Base-by-base conservation (phyloP, 2,888 invertebrate species). In the Hydraecia micacea region DNA sequence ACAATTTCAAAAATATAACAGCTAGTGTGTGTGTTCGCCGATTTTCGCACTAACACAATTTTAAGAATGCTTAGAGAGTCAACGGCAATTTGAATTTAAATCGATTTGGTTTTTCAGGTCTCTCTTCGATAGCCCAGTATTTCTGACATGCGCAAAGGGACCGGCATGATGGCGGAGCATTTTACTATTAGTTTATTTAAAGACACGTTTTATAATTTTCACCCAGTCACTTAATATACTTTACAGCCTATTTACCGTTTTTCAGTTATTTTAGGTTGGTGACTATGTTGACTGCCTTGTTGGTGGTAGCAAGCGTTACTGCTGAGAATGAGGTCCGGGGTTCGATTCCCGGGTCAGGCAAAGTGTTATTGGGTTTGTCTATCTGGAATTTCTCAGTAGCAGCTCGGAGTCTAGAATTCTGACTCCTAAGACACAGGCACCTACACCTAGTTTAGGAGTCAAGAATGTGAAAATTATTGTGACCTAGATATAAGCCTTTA, bases 41-140 rank as follows among this genome's bases (percentile, higher is more conserved):
- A 65, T 77, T 86, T 80, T 46, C 39, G 70, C 65, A 88, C 87
- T 87, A 86, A 86, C 85, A 75, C 36, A 49, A 70, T 58, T 75
- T 72, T 65, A 73, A 69, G 46, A 69, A 66, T 18, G 72, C 60
- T 32, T 72, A 11, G 6, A 25, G 7, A 55, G 28, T 46, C 70
- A 73, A 71, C 63, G 63, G 65, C 65, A 67, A n/a, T 80, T 75
- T 73, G 58, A 83, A 73, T 75, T 73, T 36, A 75, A 86, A 83
- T 88, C 76, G 75, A 86, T 89, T 81, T 87, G 81, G 46, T 82
- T 90, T 93, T 93, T 89, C 94, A 94, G 94, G 87, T 91, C 90
- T 21, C 79, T 87, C 49, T 84, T 88, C 83, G 89, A 87, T 68
- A 55, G 66, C 39, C 87, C 85, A 77, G 76, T 82, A 52, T 92